Evolutionary conservation across 2,113 vertebrate species (phyloP).

Genomic region (Nothocercus nigrocapillus): DNA sequence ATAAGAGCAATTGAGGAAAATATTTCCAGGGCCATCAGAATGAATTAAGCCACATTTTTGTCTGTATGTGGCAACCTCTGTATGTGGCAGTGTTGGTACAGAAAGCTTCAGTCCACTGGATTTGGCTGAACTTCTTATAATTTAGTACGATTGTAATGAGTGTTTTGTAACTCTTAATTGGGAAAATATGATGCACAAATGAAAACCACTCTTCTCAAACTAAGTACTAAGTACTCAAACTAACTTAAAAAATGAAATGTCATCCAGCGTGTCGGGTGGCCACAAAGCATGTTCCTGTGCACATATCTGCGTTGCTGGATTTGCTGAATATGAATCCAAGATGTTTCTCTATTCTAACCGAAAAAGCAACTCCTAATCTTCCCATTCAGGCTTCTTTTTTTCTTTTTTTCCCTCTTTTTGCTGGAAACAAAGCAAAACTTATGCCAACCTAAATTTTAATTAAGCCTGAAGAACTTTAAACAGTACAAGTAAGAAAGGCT

Average conservation of each 20-base stretch:
- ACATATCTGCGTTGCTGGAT: accelerated
- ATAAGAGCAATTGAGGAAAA: neutral
- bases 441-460: neutral
- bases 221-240: neutral
- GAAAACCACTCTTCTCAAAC: neutral
- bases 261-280: neutral
- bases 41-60: neutral
- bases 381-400: neutral
- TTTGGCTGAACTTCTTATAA: constrained; percentile 27
- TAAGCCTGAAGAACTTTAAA: neutral
- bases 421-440: neutral
- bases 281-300: neutral
- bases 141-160: neutral
- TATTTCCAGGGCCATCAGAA: neutral
- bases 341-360: neutral
- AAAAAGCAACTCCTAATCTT: neutral
- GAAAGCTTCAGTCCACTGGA: neutral
- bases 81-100: constrained; percentile 6
- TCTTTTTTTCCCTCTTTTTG: neutral
- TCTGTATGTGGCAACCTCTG: constrained; percentile 12
- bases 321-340: neutral
- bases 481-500: neutral
- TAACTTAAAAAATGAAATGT: neutral
- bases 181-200: constrained; percentile 18
- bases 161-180: constrained; percentile 57